Evolutionary conservation across 2,888 invertebrate genomes (phyloP).

Genomic region (Sarcophaga subvicina): DNA sequence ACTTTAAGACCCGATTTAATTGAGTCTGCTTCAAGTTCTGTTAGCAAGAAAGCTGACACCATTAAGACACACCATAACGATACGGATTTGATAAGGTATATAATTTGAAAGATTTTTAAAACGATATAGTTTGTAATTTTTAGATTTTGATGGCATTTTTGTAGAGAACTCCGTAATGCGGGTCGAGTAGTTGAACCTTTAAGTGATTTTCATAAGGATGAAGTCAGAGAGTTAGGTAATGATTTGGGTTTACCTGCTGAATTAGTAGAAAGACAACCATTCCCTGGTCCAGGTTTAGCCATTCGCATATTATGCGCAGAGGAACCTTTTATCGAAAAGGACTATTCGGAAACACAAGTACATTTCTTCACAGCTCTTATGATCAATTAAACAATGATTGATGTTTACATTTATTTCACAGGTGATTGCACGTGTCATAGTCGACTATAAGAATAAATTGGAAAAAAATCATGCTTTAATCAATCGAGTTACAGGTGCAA

Average conservation of each 20-base stretch:
- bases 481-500: constrained; percentile 92
- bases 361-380: constrained; percentile 27
- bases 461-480: constrained; percentile 96
- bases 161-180: constrained; percentile 85
- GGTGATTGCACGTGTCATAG: constrained; percentile 96
- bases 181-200: constrained; percentile 98
- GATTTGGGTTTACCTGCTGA: constrained; percentile 94
- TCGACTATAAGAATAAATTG: constrained; percentile 95
- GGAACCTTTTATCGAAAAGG: constrained; percentile 96
- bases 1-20: constrained; percentile 98
- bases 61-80: constrained; percentile 99
- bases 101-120: not conserved
- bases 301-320: constrained; percentile 98
- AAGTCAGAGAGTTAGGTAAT: constrained; percentile 93
- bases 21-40: constrained; percentile 95
- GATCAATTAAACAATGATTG: not conserved
- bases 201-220: constrained; percentile 99
- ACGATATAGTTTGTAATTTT: not conserved
- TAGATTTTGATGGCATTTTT: constrained; percentile 2
- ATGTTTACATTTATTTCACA: constrained; percentile 73
- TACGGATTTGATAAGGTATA: constrained; percentile 93
- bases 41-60: constrained; percentile 94
- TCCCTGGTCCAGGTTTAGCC: constrained; percentile 98
- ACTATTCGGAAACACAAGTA: constrained; percentile 97
- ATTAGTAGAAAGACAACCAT: constrained; percentile 97